phyloP scores from a whole-genome alignment of 1,140 invertebrate genomes.

The Saccostrea glomerata region DNA sequence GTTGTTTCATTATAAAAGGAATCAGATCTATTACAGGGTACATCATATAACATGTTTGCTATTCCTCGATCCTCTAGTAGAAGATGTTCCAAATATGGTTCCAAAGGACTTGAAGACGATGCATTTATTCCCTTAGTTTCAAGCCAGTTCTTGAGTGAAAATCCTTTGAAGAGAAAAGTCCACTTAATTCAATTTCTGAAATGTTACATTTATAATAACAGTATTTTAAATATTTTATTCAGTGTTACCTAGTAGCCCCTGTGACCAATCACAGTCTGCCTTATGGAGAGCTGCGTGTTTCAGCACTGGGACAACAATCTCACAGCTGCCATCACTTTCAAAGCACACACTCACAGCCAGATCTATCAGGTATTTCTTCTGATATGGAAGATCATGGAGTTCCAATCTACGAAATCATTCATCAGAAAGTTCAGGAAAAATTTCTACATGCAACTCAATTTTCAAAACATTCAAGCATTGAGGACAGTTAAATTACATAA shows the following conservation, averaged over 20 bases:
- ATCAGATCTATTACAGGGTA: constrained; percentile 31
- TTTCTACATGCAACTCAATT: neutral
- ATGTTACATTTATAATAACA: too few species aligned
- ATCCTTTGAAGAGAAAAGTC: neutral
- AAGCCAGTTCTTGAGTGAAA: constrained; percentile 38
- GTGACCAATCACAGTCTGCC: constrained; percentile 32
- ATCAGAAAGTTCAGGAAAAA: neutral
- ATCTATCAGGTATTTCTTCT: constrained; percentile 42
- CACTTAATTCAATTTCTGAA: too few species aligned
- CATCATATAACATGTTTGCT: constrained; percentile 40
- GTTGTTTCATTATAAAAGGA: constrained; percentile 7
- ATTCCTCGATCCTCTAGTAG: constrained; percentile 39
- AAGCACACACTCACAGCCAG: constrained; percentile 51
- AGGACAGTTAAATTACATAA: neutral
- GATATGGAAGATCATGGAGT: constrained; percentile 20
- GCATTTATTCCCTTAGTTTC: constrained; percentile 15
- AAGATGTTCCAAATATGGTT: neutral
- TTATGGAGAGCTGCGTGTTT: neutral
- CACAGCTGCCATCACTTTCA: constrained; percentile 40
- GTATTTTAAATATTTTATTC: too few species aligned
- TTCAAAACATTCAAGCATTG: neutral
- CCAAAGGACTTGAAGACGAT: neutral
- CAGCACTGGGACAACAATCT: neutral
- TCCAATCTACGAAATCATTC: constrained; percentile 1
- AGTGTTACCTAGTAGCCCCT: neutral